Base-by-base conservation (phyloP, 2,888 invertebrate species). In the Archips crataeganus region DNA sequence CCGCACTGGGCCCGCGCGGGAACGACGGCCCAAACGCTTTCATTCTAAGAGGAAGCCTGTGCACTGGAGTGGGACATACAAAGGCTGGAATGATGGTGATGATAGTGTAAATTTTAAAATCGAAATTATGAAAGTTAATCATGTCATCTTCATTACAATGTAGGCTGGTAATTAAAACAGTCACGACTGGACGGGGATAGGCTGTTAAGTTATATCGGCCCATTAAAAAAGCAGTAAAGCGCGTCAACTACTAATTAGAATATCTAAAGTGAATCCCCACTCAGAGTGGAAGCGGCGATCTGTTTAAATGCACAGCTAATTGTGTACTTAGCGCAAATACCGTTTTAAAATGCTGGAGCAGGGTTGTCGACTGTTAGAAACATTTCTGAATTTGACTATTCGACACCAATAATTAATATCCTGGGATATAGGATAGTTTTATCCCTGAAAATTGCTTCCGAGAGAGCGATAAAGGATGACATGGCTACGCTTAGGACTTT, bases 201-300 rank as follows among this genome's bases (percentile, higher is more conserved):
- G 62, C 67, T 59, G 73, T 69, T 68, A 73, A 64, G 70, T 70
- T 74, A 74, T 64, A 65, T 59, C 60, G 64, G 51, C 47, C 70
- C 74, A 74, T 74, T 70, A 74, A 70, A 74, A 70, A 65, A 64
- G 69, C 60, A 69, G 59, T 65, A 70, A 70, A 70, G 59, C 39
- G 73, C 65, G 74, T 68, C 69, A 73, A 73, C 68, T 74, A 74
- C 74, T 74, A 74, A 74, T 74, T 74, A 74, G 70, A 65, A 74
- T 74, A 69, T 74, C 70, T 60, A 69, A 74, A 70, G 74, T 74
- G 64, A 74, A 74, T 74, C 74, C 69, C 63, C 74, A 61, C 64
- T 65, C 59, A 60, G 49, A 49, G 62, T 67, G 49, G 72, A 72
- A 68, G 49, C 73, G 60, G 74, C 65, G 74, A 74, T 74, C 74